Conservation (phyloP, 23 tunicate genomes). For the Trididemnum miniatum region DNA sequence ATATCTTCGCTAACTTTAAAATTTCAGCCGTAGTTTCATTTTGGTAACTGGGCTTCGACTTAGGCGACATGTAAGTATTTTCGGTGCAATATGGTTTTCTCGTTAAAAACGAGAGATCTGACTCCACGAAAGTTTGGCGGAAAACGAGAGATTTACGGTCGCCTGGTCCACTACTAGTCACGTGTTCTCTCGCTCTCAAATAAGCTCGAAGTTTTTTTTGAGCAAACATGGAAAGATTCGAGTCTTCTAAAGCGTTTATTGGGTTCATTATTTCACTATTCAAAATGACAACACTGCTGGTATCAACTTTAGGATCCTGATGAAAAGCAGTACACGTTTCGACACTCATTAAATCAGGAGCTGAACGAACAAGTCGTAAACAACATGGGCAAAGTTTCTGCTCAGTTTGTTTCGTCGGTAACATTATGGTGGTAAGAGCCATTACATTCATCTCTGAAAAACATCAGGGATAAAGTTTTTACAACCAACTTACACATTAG, state of each 20-base stretch:
- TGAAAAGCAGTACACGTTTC: no score
- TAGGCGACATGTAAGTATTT: not conserved
- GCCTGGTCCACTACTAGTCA: not conserved
- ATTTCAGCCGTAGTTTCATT: slow-evolving; percentile 14
- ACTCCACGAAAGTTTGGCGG: not conserved
- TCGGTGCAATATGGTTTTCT: not conserved
- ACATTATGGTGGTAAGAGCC: no score
- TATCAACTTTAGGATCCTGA: no score
- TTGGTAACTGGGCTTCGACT: not conserved
- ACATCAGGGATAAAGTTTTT: no score
- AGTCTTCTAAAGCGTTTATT: not conserved
- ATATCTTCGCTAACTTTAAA: slow-evolving; percentile 50
- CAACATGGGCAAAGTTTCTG: no score
- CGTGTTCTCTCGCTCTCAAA: not conserved
- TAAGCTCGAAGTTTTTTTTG: not conserved
- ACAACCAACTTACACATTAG: no score
- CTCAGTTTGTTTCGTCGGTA: no score
- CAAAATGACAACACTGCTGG: not conserved
- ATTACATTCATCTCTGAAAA: no score
- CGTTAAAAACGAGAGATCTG: not conserved
- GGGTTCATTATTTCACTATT: not conserved
- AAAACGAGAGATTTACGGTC: not conserved
- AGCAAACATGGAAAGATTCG: not conserved
- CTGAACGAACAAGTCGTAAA: no score
- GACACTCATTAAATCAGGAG: no score